These are phyloP conservation scores for Stenichneumon culpator DNA, from an alignment of 2,888 invertebrate species.

Conservation along the genomic window DNA sequence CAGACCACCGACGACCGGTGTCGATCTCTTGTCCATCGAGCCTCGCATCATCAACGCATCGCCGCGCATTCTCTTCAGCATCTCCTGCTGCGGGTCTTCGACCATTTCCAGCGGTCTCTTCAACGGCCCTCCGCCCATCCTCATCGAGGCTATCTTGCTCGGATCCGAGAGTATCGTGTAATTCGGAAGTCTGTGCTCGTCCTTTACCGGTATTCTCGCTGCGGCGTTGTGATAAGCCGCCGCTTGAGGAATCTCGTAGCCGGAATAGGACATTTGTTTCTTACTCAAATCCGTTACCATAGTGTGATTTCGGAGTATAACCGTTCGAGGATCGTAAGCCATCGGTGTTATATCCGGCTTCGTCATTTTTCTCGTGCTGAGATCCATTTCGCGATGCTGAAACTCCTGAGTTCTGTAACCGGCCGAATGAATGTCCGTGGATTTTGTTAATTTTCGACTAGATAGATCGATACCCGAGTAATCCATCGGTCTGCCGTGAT, in stretches of 20 bases:
- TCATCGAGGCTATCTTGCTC: conserved; percentile 80
- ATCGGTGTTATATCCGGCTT: conserved; percentile 77
- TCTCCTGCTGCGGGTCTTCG: conserved; percentile 74
- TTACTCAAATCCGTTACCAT: conserved; percentile 83
- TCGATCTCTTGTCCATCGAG: conserved; percentile 73
- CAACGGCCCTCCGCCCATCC: conserved; percentile 76
- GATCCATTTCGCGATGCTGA: conserved; percentile 82
- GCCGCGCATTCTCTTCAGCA: conserved; percentile 80
- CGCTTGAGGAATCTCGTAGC: conserved; percentile 78
- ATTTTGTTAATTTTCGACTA: conserved; percentile 79
- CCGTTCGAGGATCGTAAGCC: conserved; percentile 79
- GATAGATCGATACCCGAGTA: conserved; percentile 83
- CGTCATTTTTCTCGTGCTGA: conserved; percentile 80
- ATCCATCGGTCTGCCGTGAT: conserved; percentile 79
- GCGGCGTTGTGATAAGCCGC: conserved; percentile 76
- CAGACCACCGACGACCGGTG: conserved; percentile 71
- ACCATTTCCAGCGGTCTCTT: conserved; percentile 79
- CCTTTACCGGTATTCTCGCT: conserved; percentile 75
- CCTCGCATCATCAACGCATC: conserved; percentile 79
- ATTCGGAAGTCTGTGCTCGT: conserved; percentile 81
- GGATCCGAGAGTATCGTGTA: conserved; percentile 83
- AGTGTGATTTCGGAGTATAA: conserved; percentile 81
- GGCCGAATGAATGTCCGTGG: conserved; percentile 72
- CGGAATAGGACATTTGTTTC: conserved; percentile 79
- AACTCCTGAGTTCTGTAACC: conserved; percentile 77